Evolutionary conservation across 2,888 invertebrate genomes (phyloP), one percentile per base, ranked within the genome.

Genomic region (Epinotia nisella): DNA sequence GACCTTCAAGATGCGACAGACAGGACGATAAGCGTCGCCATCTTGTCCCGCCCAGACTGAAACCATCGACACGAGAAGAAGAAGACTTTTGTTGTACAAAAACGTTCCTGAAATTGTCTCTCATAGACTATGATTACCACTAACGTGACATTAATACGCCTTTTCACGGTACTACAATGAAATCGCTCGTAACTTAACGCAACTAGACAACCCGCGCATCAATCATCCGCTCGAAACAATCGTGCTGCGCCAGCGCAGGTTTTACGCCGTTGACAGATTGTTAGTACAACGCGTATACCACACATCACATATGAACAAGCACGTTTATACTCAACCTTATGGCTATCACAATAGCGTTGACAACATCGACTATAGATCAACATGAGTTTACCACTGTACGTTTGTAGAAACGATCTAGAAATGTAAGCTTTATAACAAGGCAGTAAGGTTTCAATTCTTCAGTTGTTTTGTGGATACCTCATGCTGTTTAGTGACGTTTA

Each of bases 261-360:
- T 72, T 78, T 78, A 80, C 79, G 82, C 80, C 81, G 86, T 85
- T 86, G 87, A 87, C 87, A 87, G 87, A 85, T 86, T 81, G 87
- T 85, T 86, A 82, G 85, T 84, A 73, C 49, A 41, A 60, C 78
- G 59, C 35, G 35, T 19, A 61, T 35, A 59, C 3, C 39, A 5
- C 11, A 19, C 49, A 35, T 19, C 60, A 53, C 15, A 61, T 17
- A 49, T 21, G 24, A 45, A 39, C 24, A 58, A 35, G 9, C 55
- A 19, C 5, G n/a, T 9, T n/a, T 45, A 19, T 24, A 35, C 17
- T 61, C 41, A 41, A 10, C 53, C 41, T 41, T 66, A 56, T 10
- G n/a, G 1, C 55, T 56, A 10, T 56, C 11, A 41, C 21, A 24
- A 56, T 66, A 66, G 9, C 4, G 53, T n/a, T 3, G 39, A 17